phyloP scores from a whole-genome alignment of 2,113 vertebrate species.

The Suncus etruscus region DNA sequence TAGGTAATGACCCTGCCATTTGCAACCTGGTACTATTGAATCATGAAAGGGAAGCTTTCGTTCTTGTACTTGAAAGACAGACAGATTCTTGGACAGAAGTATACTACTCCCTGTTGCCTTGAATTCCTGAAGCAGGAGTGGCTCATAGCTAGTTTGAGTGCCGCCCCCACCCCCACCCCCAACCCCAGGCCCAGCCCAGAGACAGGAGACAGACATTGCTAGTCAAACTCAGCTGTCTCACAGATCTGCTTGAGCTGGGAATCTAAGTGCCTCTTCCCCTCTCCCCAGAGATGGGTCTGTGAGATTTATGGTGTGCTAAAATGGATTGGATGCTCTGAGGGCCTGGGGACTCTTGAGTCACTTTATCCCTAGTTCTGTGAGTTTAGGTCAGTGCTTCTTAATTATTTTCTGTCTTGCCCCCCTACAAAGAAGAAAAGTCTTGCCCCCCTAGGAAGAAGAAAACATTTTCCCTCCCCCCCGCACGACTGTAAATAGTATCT shows the following conservation, averaged over 20 bases:
- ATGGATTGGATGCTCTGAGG: not conserved
- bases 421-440: too few species aligned
- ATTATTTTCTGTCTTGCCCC: too few species aligned
- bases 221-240: not conserved
- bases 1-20: not conserved
- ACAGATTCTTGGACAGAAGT: conserved; percentile 18
- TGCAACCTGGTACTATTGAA: not conserved
- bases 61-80: conserved; percentile 5
- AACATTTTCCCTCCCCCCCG: too few species aligned
- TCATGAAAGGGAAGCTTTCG: not conserved
- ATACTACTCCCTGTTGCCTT: not conserved
- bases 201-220: not conserved
- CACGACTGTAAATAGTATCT: too few species aligned
- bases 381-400: too few species aligned
- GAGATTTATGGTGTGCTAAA: not conserved
- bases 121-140: conserved; percentile 35
- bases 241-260: not conserved
- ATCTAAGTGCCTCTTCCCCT: not conserved
- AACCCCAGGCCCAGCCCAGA: too few species aligned
- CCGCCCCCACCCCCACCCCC: not conserved
- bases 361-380: not conserved
- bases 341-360: not conserved
- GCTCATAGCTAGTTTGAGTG: not conserved
- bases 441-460: too few species aligned
- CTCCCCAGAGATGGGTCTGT: not conserved